Evolutionary conservation across 2,888 invertebrate species (phyloP), one percentile per base, ranked within the genome.

Genomic region (Epinotia nisella): DNA sequence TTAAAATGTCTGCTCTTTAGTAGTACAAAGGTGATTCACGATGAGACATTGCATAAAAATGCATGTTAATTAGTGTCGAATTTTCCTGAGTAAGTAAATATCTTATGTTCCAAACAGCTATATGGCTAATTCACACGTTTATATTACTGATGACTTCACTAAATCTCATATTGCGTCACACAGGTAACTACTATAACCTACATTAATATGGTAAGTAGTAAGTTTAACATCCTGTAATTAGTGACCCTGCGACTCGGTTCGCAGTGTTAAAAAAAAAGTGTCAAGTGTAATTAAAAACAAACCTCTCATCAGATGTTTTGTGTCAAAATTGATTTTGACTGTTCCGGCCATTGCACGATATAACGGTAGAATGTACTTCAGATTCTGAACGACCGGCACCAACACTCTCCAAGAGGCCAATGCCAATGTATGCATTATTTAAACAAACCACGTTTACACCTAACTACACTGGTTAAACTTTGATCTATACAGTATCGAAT

Each of bases 301-400:
- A 92, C 92, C 92, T 86, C 83, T 89, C 75, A 73, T 83, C 49
- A 92, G 82, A 82, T 93, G 92, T 78, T 88, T 92, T 35, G 88
- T 82, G 81, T 93, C 87, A 75, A 87, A 87, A 75, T 92, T 84
- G 39, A 88, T 81, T 71, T 82, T 86, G 49, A 86, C 80, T 78
- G 78, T 81, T 17, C 81, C 71, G 59, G 88, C 82, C 90, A 90
- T 89, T 73, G 71, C 87, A 68, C 82, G 82, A 72, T 85, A 85
- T 1, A 71, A 21, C 39, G 87, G 88, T 73, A 86, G 66, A 19
- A 85, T 83, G 81, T 86, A 84, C 70, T 86, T 83, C 58, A 90
- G 75, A 7, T 85, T 81, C 61, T 85, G 86, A 45, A 83, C 78
- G 2, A 89, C 81, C 72, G 86, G 84, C 53, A 76, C 75, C 3